A percentile compares a stretch with the other conserved stretches of the same genome.
phyloP scores from a whole-genome alignment of 1,140 invertebrate species.

The Euura saliciscinereae region DNA sequence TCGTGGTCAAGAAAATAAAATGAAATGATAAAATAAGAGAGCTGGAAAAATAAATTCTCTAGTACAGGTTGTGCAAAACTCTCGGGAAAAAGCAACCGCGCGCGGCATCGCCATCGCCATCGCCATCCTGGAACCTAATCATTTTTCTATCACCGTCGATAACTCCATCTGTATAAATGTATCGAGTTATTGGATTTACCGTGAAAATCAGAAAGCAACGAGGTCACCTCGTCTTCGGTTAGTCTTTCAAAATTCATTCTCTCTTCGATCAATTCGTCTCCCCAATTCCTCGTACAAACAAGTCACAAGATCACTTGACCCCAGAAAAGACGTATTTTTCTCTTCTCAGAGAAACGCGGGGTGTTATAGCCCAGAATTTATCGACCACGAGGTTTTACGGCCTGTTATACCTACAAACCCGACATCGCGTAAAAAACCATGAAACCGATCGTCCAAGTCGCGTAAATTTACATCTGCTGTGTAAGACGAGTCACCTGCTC shows the following conservation, averaged over 20 bases:
- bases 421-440: not conserved
- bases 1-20: not conserved
- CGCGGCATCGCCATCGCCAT: not conserved
- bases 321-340: no score
- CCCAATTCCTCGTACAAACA: no score
- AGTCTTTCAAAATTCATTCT: no score
- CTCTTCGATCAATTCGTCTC: no score
- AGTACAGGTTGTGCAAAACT: not conserved
- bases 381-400: no score
- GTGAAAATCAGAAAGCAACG: no score
- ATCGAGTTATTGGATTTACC: not conserved
- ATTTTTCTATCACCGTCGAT: conserved; percentile 1
- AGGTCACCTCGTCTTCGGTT: no score
- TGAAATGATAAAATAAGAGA: not conserved
- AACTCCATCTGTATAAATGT: not conserved
- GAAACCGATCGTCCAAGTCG: not conserved
- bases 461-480: not conserved
- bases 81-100: not conserved
- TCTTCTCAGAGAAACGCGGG: no score
- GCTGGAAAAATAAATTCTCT: not conserved
- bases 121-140: not conserved
- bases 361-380: no score
- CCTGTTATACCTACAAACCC: no score
- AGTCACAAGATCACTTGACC: no score
- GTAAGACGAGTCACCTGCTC: no score